phyloP scores from a whole-genome alignment of 2,888 invertebrate species.

The Arctia plantaginis region DNA sequence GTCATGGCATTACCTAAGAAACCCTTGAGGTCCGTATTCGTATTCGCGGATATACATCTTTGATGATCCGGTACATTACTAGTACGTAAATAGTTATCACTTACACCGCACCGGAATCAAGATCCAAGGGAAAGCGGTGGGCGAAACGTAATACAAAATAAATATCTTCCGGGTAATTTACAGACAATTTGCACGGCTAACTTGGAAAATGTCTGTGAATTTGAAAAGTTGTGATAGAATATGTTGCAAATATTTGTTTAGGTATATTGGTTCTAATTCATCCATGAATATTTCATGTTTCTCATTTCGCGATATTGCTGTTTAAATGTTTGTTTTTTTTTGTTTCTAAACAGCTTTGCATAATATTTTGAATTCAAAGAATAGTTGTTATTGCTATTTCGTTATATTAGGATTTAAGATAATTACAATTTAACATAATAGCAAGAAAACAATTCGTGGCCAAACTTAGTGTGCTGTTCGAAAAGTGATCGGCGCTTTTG shows the following conservation, averaged over 20 bases:
- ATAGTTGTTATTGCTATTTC: neutral
- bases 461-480: neutral
- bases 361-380: neutral
- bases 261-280: neutral
- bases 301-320: neutral
- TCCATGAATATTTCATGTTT: neutral
- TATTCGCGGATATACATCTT: no score
- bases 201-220: conserved; percentile 6
- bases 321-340: neutral
- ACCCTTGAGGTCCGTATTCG: no score
- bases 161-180: neutral
- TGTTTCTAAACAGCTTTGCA: neutral
- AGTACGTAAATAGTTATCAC: neutral
- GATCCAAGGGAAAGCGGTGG: neutral
- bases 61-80: no score
- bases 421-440: neutral
- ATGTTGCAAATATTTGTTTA: neutral
- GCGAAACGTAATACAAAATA: neutral
- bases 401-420: neutral
- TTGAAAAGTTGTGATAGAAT: conserved; percentile 14
- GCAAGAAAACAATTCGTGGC: neutral
- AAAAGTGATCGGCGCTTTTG: no score
- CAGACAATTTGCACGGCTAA: neutral
- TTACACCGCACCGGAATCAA: no score
- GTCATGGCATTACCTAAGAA: no score